Base-by-base conservation (phyloP, 1,140 invertebrate genomes). In the Parapsyche elsis region DNA sequence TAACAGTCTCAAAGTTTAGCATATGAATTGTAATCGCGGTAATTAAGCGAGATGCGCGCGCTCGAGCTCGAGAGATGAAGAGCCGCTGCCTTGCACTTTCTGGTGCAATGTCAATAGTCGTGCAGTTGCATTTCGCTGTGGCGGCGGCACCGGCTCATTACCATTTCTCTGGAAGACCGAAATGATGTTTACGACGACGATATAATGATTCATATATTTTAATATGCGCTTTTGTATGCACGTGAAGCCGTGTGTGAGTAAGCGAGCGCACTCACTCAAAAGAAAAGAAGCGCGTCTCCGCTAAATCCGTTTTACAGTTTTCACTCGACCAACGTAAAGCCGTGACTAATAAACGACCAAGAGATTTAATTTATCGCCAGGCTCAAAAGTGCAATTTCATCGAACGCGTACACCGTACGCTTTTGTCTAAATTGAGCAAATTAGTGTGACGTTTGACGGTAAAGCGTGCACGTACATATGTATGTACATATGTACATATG, bases 291-390 rank as follows among this genome's bases (percentile, higher is more conserved):
- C 23, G 24, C 21, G 64, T 67, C 64, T 9, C 9, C 7, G 64
- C 64, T 26, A 67, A 67, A 67, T 67, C 21, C 23, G 24, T 67
- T 67, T 67, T 67, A 67, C 64, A 30, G 24, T 30, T 26, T 67
- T 61, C 57, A 61, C n/a, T 26, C 21, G 10, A 12, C 10, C 64
- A 26, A 9, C 64, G 23, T 67, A 67, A 67, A 67, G 24, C 64
- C 1, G 24, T 67, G 64, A 67, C 64, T 67, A 67, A 67, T 67
- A 30, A 67, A 67, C 64, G 23, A 24, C 64, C 9, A 12, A 10
- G 10, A 53, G 49, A 53, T 67, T 67, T 67, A 24, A 67, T 67
- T 61, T 61, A 61, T 61, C 16, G 57, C 16, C 16, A 16, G 9
- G 16, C 21, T 21, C n/a, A 16, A 9, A 21, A 61, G 57, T 21